Base-by-base conservation (phyloP, 2,113 vertebrate species). In the Brachionichthys hirsutus region DNA sequence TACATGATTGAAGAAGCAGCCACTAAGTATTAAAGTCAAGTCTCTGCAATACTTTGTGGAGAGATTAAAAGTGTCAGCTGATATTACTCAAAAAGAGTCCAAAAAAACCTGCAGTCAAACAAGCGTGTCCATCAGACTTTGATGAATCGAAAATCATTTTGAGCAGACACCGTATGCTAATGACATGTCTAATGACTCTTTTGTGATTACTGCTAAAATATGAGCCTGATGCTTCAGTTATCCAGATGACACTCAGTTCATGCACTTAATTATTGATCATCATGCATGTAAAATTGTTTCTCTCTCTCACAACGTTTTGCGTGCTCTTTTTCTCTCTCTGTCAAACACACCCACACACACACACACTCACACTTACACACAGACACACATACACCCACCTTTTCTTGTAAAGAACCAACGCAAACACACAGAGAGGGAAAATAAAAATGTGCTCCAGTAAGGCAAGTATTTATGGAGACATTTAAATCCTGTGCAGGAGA, bases 261-360 rank as follows among this genome's bases (percentile, higher is more conserved):
- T 35, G 46, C 20, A 63, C 15, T 54, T 70, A n/a, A 16, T 45
- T 68, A 74, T 47, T 50, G 56, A 73, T 64, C 35, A 53, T 49
- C 0, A 8, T 47, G 24, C 18, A 52, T 76, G 48, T 50, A 24
- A 65, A 69, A 59, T 24, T 35, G 14, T 46, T 56, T 19, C 10
- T 20, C 15, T 44, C 56, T 48, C 36, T 43, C 46, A 54, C 45
- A 43, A 49, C 55, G 35, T 14, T 41, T 3, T 35, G 49, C 13
- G 42, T 30, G 24, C 8, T 30, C 1, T 30, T 8, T 30, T 8
- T 30, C 34, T 47, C 16, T 17, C 16, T 43, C 49, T 16, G 2
- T 38, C 36, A 38, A 10, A 10, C 47, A 22, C 5, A 12, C 13
- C 12, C 12, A 49, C 4, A 30, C 24, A 30, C 3, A 30, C 47